Conservation (phyloP, 2,113 vertebrate species). For the Ammodytes dubius region DNA sequence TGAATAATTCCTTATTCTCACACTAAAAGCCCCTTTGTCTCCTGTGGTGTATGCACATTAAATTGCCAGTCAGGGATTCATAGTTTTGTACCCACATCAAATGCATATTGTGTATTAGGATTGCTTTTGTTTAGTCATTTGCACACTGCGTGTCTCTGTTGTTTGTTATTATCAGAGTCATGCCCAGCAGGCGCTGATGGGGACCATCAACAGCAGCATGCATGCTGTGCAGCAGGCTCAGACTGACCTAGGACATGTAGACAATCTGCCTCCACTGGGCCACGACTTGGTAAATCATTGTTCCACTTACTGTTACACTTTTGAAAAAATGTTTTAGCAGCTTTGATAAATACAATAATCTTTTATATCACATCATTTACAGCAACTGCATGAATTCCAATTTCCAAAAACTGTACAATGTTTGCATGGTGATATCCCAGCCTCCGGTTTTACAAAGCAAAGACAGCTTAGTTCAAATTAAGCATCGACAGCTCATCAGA, state of each 20-base stretch:
- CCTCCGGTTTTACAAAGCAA: constrained; percentile 31
- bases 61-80: constrained; percentile 9
- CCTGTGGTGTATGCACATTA: constrained; percentile 24
- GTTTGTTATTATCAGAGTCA: constrained; percentile 87
- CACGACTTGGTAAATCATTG: constrained; percentile 92
- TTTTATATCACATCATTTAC: background rate
- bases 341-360: background rate
- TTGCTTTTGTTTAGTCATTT: constrained; percentile 29
- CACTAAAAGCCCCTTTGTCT: constrained; percentile 25
- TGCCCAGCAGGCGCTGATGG: constrained; percentile 98
- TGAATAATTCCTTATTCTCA: background rate
- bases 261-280: constrained; percentile 94
- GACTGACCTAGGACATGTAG: constrained; percentile 92
- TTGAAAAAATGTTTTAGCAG: constrained; percentile 9
- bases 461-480: constrained; percentile 28
- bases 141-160: constrained; percentile 27
- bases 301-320: constrained; percentile 2
- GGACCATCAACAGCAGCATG: constrained; percentile 98
- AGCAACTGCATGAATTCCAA: constrained; percentile 3
- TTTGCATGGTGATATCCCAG: constrained; percentile 24
- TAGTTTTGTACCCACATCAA: background rate
- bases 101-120: background rate
- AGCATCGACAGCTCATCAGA: constrained; percentile 34
- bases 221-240: constrained; percentile 97
- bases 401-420: constrained; percentile 9